Evolutionary conservation across 2,113 vertebrate genomes (phyloP), one percentile per base, ranked within the genome.

Genomic region (Varanus komodoensis): DNA sequence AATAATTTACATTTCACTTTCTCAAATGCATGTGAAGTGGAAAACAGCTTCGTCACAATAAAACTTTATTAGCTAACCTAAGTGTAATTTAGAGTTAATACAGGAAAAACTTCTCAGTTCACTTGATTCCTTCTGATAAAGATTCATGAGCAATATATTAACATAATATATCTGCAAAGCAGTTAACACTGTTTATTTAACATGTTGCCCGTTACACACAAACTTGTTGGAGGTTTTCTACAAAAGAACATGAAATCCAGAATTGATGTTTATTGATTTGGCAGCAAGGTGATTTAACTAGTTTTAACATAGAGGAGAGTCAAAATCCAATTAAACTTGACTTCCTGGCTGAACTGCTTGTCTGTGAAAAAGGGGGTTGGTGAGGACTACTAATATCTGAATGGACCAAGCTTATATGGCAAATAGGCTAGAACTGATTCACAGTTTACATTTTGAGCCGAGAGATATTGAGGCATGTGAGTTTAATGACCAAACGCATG

Each of bases 1-100:
- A 94, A 91, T 93, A 94, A 95, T 96, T 96, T 95, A 84, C 68
- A 94, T 94, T 97, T 96, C 82, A 95, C 86, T 96, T 89, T 95
- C 87, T 89, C 80, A 96, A 94, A 95, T 93, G 77, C n/a, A 61
- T 91, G 17, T 92, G 91, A 96, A 96, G 91, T 94, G 78, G 84
- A 96, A 95, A 95, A 94, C 57, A 94, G 73, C 91, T 95, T 48
- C 48, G 81, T 92, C 86, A 95, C 89, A 95, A 94, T 95, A 96
- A 90, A 52, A 95, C 95, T 94, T 95, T 96, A 96, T 96, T 96
- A 95, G 80, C 77, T 90, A 79, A 95, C 48, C 69, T 95, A 94
- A 94, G 80, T 93, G 81, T 90, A 94, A 96, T 94, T 97, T 96
- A 94, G 78, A 95, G 89, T 93, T 94, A 96, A 94, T 94, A 90